phyloP scores from a whole-genome alignment of 2,888 invertebrate species.

The Dioctria linearis region DNA sequence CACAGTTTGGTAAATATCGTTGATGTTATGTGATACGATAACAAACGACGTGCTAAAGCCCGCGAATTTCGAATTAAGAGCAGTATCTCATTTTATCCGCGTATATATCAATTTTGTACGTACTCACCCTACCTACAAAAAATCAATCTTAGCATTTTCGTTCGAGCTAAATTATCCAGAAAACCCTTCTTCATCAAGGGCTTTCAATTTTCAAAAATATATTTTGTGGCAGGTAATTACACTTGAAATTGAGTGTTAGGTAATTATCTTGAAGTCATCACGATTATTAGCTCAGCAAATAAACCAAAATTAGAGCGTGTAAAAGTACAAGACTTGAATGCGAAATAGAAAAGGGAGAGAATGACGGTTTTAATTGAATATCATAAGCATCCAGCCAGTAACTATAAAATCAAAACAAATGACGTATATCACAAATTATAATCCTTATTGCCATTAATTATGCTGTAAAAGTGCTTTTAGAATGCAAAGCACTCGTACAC shows the following conservation, averaged over 20 bases:
- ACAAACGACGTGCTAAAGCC: no score
- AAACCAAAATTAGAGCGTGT: background rate
- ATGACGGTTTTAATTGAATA: slow-evolving; percentile 37
- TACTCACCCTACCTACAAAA: no score
- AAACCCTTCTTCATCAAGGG: background rate
- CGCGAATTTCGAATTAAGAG: no score
- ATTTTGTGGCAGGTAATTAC: background rate
- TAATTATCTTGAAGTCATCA: background rate
- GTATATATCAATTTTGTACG: no score
- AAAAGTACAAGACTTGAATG: background rate
- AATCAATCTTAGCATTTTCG: no score
- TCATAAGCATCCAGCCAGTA: background rate
- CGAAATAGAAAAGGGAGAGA: background rate
- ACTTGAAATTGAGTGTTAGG: background rate
- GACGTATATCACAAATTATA: slow-evolving; percentile 39
- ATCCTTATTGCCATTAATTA: slow-evolving; percentile 47
- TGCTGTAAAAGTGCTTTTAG: slow-evolving; percentile 39
- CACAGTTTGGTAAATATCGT: no score
- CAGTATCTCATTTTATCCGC: no score
- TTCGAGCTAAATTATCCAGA: background rate
- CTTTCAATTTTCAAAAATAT: background rate
- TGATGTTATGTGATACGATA: no score
- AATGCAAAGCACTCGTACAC: slow-evolving; percentile 38
- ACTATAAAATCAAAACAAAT: slow-evolving; percentile 35
- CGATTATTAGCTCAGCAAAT: background rate